A percentile compares a stretch with the other conserved stretches of the same genome.
Conservation (phyloP, 2,888 invertebrate genomes). For the Lissonota sp. region DNA sequence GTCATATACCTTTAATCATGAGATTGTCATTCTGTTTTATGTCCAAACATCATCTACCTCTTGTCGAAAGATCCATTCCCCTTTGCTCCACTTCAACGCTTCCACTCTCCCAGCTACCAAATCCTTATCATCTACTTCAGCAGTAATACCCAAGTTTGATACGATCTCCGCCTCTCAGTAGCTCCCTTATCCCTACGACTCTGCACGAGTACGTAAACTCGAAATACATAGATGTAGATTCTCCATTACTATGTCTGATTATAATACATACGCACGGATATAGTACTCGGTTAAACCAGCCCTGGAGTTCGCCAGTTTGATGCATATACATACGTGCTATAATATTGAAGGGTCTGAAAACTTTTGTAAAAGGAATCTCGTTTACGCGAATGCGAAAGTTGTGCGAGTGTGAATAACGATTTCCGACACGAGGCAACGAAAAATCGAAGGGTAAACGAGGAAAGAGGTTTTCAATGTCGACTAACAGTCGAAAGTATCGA, state of each 20-base stretch:
- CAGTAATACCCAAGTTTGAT: conserved; percentile 34
- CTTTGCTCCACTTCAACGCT: conserved; percentile 22
- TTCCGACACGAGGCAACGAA: conserved; percentile 16
- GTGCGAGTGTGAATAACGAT: conserved; percentile 32
- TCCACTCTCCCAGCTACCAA: conserved; percentile 1
- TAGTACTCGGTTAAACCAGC: conserved; percentile 1
- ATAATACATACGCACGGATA: neutral
- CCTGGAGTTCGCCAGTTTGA: conserved; percentile 14
- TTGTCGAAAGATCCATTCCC: conserved; percentile 17
- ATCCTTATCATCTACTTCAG: conserved; percentile 33
- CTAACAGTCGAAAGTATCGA: conserved; percentile 2
- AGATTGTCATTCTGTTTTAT: too few relatives aligned
- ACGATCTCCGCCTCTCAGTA: conserved; percentile 36
- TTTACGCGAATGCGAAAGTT: conserved; percentile 20
- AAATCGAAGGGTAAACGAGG: conserved; percentile 17
- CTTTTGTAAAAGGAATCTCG: neutral
- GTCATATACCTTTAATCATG: too few relatives aligned
- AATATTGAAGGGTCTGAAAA: conserved; percentile 10
- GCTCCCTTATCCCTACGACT: conserved; percentile 22
- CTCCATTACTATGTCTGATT: conserved; percentile 4
- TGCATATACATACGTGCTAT: conserved; percentile 9
- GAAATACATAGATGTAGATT: conserved; percentile 3
- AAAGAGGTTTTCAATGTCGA: conserved; percentile 19
- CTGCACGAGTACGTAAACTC: conserved; percentile 29
- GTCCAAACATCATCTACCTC: neutral